Conservation (phyloP, 92 coral and sea anemone genomes). For the Epizoanthus ramosus region DNA sequence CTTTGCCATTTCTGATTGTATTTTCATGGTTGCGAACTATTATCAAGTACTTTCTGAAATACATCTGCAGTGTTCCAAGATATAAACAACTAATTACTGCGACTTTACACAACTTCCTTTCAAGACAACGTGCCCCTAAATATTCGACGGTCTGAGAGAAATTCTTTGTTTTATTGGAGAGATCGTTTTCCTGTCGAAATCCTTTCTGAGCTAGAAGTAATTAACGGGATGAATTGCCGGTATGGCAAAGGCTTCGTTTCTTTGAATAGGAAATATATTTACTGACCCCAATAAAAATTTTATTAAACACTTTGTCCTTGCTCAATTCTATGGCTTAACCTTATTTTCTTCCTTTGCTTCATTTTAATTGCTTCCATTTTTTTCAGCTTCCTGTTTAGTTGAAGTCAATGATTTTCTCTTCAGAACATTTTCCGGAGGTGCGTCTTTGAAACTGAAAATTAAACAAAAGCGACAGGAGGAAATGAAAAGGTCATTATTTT, state of each 20-base stretch:
- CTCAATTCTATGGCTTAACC: slow-evolving; percentile 5
- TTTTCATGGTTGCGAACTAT: too few relatives aligned
- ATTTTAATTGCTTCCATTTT: slow-evolving; percentile 43
- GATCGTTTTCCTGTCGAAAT: neutral
- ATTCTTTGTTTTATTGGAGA: too few relatives aligned
- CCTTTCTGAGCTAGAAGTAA: neutral
- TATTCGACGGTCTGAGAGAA: too few relatives aligned
- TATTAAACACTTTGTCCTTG: slow-evolving; percentile 23
- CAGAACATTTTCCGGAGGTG: slow-evolving; percentile 23
- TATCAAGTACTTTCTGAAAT: too few relatives aligned
- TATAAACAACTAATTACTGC: too few relatives aligned
- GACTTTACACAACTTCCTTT: too few relatives aligned
- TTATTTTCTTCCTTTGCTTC: slow-evolving; percentile 3
- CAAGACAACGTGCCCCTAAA: too few relatives aligned
- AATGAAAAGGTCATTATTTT: slow-evolving; percentile 47
- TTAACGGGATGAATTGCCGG: slow-evolving; percentile 11
- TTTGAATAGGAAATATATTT: slow-evolving; percentile 30
- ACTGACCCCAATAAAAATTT: slow-evolving; percentile 29
- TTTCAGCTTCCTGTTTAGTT: slow-evolving; percentile 26
- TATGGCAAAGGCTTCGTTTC: neutral
- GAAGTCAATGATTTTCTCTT: slow-evolving; percentile 39
- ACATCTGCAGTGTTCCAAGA: too few relatives aligned
- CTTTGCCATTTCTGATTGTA: too few relatives aligned
- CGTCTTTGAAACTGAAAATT: slow-evolving; percentile 12
- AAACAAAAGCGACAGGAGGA: slow-evolving; percentile 54